These are phyloP conservation scores for Menura novaehollandiae DNA, from an alignment of 2,113 vertebrate species.

Conservation along the genomic window DNA sequence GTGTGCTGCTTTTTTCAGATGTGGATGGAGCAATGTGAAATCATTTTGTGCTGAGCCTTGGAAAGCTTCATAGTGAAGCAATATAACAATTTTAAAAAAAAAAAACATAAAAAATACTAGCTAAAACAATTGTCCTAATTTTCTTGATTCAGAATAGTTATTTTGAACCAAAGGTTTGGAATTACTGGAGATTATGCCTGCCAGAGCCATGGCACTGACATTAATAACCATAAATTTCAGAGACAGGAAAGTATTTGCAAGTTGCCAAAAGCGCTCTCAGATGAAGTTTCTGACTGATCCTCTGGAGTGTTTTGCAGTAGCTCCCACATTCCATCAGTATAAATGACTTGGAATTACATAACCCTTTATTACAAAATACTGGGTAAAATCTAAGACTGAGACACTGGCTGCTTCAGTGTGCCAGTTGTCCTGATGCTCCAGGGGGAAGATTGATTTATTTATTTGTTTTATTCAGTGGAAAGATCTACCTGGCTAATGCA, in stretches of 20 bases:
- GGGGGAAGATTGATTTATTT: neutral
- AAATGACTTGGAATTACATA: conserved; percentile 63
- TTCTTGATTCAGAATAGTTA: neutral
- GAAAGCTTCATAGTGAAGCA: neutral
- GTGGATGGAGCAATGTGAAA: neutral
- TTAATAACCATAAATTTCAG: conserved; percentile 45
- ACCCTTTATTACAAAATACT: conserved; percentile 11
- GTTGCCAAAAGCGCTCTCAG: conserved; percentile 48
- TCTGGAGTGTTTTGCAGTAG: conserved; percentile 63
- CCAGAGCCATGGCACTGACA: conserved; percentile 20
- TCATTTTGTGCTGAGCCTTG: neutral
- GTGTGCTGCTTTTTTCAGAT: neutral
- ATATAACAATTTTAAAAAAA: neutral
- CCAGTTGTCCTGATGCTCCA: neutral
- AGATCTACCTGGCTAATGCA: neutral
- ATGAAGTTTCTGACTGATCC: conserved; percentile 55
- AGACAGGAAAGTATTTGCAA: conserved; percentile 65
- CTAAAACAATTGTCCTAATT: neutral
- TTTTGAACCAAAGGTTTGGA: neutral
- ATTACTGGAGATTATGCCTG: neutral
- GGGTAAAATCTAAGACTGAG: conserved; percentile 26
- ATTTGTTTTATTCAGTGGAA: neutral
- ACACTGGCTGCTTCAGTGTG: neutral
- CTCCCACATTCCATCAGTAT: conserved; percentile 48
- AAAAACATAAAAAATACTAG: neutral